Percentiles rank a stretch among this genome's conserved stretches.
These are phyloP conservation scores for Furcifer pardalis DNA, from an alignment of 2,797 vertebrate genomes.

Conservation along the genomic window DNA sequence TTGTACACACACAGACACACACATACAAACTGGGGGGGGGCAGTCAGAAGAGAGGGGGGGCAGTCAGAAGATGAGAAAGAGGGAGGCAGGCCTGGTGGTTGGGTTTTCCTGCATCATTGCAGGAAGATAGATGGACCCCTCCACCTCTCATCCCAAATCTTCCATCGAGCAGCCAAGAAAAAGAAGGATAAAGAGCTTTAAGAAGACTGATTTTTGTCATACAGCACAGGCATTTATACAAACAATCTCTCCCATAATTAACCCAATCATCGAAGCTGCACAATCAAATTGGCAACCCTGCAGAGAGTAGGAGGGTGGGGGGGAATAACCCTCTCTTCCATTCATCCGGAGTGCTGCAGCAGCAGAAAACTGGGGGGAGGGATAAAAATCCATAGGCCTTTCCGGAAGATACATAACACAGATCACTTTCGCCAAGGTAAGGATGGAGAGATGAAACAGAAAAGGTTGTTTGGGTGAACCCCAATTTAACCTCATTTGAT, in stretches of 20 bases:
- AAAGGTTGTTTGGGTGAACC: neutral
- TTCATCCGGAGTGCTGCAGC: constrained; percentile 44
- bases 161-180: neutral
- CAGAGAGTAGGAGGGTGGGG: constrained; percentile 19
- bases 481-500: neutral
- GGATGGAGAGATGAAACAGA: neutral
- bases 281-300: constrained; percentile 36
- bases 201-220: neutral
- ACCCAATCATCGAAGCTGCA: constrained; percentile 25
- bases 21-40: neutral
- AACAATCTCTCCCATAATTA: neutral
- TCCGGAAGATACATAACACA: neutral
- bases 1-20: constrained; percentile 14
- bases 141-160: neutral
- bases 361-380: neutral
- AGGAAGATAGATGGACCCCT: neutral
- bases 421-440: neutral
- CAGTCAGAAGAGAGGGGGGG: neutral
- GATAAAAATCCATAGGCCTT: constrained; percentile 21
- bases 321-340: neutral
- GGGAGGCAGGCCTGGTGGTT: constrained; percentile 17
- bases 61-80: neutral
- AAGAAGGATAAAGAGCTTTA: neutral
- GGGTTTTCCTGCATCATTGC: constrained; percentile 41
- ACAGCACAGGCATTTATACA: constrained; percentile 4